These are phyloP conservation scores for Synaphobranchus kaupii DNA, from an alignment of 2,797 vertebrate species.

Conservation along the genomic window DNA sequence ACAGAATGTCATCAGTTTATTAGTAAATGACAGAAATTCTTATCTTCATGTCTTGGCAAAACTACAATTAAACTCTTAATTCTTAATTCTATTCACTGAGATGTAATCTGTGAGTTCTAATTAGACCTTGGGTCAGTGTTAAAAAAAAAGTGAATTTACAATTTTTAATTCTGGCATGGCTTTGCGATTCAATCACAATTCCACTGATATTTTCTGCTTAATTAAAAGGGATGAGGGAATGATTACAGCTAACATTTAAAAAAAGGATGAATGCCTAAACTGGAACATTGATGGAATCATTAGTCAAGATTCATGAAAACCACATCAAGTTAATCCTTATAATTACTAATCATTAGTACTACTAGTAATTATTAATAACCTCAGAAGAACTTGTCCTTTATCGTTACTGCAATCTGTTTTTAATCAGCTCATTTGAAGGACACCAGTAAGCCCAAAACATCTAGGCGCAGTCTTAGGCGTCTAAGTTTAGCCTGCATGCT, in stretches of 20 bases:
- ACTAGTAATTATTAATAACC: background rate
- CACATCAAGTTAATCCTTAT: background rate
- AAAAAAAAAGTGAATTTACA: conserved; percentile 59
- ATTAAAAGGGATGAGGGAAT: conserved; percentile 55
- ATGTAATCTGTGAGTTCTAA: conserved; percentile 65
- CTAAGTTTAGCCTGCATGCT: background rate
- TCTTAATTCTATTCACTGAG: conserved; percentile 55
- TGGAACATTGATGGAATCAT: conserved; percentile 32
- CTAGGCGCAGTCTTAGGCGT: background rate
- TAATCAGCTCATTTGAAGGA: background rate
- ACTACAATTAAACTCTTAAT: conserved; percentile 46
- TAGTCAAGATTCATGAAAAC: conserved; percentile 21
- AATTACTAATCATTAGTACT: background rate
- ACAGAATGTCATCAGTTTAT: conserved; percentile 7
- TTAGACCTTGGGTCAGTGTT: conserved; percentile 68
- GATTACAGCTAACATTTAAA: conserved; percentile 45
- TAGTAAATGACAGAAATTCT: conserved; percentile 21
- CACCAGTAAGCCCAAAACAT: background rate
- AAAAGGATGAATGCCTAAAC: conserved; percentile 43
- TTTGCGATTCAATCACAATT: conserved; percentile 61
- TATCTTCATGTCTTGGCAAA: conserved; percentile 45
- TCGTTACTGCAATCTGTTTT: background rate
- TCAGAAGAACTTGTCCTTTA: background rate
- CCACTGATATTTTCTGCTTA: conserved; percentile 57
- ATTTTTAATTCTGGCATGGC: conserved; percentile 40